These are phyloP conservation scores for Psittacula derbiana DNA, from an alignment of 2,797 vertebrate species.

Conservation along the genomic window DNA sequence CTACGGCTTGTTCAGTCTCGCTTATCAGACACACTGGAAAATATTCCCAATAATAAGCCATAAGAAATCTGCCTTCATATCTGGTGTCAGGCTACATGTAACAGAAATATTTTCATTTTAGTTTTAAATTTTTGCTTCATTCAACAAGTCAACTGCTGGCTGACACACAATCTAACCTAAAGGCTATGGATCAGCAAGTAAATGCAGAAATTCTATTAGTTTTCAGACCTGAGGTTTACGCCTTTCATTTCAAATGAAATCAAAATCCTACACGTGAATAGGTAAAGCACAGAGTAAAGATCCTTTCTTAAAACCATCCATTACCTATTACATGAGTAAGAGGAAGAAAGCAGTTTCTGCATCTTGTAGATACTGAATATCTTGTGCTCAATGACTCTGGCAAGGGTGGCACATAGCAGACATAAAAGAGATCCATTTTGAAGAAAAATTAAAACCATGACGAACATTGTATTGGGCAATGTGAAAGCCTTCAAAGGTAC, in stretches of 20 bases:
- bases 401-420: constrained; percentile 64
- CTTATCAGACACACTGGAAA: constrained; percentile 66
- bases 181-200: constrained; percentile 77
- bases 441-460: constrained; percentile 70
- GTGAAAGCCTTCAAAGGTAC: constrained; percentile 42
- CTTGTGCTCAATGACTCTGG: constrained; percentile 59
- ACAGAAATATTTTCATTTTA: constrained; percentile 75
- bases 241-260: constrained; percentile 79
- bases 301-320: constrained; percentile 66
- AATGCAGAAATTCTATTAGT: constrained; percentile 79
- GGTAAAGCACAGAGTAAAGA: constrained; percentile 58
- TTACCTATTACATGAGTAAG: constrained; percentile 46
- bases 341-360: constrained; percentile 48
- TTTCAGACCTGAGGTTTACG: constrained; percentile 72
- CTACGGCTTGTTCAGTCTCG: constrained; percentile 41
- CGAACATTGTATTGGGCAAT: constrained; percentile 30
- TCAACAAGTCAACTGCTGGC: constrained; percentile 63
- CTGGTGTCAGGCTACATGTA: constrained; percentile 52
- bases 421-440: constrained; percentile 60
- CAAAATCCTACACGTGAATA: constrained; percentile 74
- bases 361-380: constrained; percentile 59
- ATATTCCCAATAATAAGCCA: constrained; percentile 70
- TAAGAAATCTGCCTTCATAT: constrained; percentile 62
- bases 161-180: constrained; percentile 74
- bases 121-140: constrained; percentile 73